These are phyloP conservation scores for Lucinisca nassula DNA, from an alignment of 2,888 invertebrate genomes.

Conservation along the genomic window DNA sequence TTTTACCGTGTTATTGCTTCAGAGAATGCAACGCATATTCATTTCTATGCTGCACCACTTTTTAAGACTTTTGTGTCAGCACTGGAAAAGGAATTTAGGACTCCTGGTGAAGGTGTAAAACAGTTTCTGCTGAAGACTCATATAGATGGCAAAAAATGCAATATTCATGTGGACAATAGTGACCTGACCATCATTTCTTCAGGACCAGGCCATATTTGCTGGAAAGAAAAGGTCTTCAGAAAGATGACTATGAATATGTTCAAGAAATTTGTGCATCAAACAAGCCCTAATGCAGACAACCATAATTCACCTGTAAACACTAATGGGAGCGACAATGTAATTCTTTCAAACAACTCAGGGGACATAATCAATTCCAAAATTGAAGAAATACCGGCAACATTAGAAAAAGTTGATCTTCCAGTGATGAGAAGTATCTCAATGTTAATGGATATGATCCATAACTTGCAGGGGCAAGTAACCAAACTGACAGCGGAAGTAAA, in stretches of 20 bases:
- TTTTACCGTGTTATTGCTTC: not conserved
- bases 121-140: not conserved
- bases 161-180: not conserved
- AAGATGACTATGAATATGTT: not conserved
- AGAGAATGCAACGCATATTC: not conserved
- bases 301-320: no score
- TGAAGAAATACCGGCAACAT: no score
- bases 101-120: not conserved
- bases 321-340: no score
- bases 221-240: not conserved
- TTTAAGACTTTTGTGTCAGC: not conserved
- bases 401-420: no score
- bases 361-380: no score
- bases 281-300: not conserved
- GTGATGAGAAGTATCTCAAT: not conserved
- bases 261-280: not conserved
- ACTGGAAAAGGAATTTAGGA: not conserved
- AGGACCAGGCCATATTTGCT: not conserved
- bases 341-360: no score
- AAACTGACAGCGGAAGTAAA: not conserved
- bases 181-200: not conserved
- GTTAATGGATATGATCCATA: not conserved
- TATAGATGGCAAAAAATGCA: not conserved
- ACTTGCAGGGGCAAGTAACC: not conserved
- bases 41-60: not conserved